Percentiles rank a stretch among this genome's conserved stretches.
phyloP scores from a whole-genome alignment of 2,113 vertebrate genomes.

The Neodontobutis hainanensis region DNA sequence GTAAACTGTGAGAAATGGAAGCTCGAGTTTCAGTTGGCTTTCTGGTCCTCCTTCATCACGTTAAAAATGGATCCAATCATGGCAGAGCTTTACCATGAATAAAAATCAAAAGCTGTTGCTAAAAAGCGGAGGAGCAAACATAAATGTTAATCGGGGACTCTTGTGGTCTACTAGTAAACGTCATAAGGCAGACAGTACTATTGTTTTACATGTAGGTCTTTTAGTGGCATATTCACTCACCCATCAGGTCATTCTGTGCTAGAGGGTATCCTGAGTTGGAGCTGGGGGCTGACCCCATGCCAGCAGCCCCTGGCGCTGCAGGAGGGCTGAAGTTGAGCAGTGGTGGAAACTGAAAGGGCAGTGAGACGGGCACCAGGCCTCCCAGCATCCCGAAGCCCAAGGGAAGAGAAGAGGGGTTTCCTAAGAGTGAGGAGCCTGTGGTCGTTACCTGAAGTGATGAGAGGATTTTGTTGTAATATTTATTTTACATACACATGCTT shows the following conservation, averaged over 20 bases:
- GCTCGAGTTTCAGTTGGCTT: too few relatives aligned
- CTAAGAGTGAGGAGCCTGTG: conserved; percentile 84
- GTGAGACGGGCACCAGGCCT: conserved; percentile 94
- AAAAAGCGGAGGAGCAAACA: too few relatives aligned
- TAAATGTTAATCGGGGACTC: too few relatives aligned
- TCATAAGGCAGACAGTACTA: too few relatives aligned
- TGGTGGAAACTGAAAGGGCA: conserved; percentile 97
- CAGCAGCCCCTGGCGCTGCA: conserved; percentile 70
- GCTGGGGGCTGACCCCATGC: conserved; percentile 61
- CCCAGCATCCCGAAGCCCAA: conserved; percentile 96
- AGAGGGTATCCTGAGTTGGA: conserved; percentile 81
- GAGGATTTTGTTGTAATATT: not conserved
- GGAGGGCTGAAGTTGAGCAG: conserved; percentile 89
- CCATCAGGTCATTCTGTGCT: conserved; percentile 79
- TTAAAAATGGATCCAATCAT: too few relatives aligned
- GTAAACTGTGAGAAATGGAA: not conserved
- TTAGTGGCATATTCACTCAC: conserved; percentile 38
- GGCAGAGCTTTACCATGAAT: too few relatives aligned
- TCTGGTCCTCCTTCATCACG: too few relatives aligned
- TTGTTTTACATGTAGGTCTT: too few relatives aligned
- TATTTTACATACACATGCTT: not conserved
- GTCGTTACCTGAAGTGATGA: conserved; percentile 82
- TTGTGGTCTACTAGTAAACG: too few relatives aligned
- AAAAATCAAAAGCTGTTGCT: too few relatives aligned
- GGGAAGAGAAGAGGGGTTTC: conserved; percentile 87